Evolutionary conservation across 2,888 invertebrate genomes (phyloP).

Genomic region (Acronicta aceris): DNA sequence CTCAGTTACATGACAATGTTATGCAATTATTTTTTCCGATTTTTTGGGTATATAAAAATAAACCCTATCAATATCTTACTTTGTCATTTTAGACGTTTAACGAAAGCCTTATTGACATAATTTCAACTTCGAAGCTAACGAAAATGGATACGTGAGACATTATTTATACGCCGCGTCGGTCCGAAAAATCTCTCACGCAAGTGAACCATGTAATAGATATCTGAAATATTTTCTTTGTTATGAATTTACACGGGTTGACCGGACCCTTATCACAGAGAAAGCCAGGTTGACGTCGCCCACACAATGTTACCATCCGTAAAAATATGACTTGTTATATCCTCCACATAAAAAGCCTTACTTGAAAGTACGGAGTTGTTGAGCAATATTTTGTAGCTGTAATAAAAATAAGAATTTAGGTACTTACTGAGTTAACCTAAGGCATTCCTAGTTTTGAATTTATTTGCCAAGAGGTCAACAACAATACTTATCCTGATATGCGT

Average conservation of each 20-base stretch:
- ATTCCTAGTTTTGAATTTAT: constrained; percentile 35
- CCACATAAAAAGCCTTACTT: constrained; percentile 4
- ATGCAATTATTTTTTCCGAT: no score
- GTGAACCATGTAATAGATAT: constrained; percentile 56
- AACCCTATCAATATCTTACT: no score
- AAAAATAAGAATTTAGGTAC: constrained; percentile 18
- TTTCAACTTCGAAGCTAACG: constrained; percentile 9
- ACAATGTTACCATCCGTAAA: constrained; percentile 25
- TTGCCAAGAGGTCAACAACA: constrained; percentile 23
- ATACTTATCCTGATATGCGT: constrained; percentile 27
- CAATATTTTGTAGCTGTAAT: constrained; percentile 7
- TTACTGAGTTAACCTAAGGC: constrained; percentile 7
- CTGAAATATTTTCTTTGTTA: constrained; percentile 59
- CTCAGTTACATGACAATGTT: no score
- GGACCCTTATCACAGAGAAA: constrained; percentile 66
- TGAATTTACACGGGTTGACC: constrained; percentile 59
- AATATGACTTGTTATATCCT: constrained; percentile 29
- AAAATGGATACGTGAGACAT: constrained; percentile 5
- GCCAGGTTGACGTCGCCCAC: constrained; percentile 55
- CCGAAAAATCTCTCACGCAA: constrained; percentile 37
- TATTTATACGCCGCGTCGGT: constrained; percentile 27
- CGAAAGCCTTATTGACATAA: constrained; percentile 17
- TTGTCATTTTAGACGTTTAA: background rate
- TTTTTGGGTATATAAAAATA: no score
- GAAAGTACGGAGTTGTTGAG: constrained; percentile 11